Conservation (phyloP, 2,888 invertebrate genomes). For the Leptopilina myrica region DNA sequence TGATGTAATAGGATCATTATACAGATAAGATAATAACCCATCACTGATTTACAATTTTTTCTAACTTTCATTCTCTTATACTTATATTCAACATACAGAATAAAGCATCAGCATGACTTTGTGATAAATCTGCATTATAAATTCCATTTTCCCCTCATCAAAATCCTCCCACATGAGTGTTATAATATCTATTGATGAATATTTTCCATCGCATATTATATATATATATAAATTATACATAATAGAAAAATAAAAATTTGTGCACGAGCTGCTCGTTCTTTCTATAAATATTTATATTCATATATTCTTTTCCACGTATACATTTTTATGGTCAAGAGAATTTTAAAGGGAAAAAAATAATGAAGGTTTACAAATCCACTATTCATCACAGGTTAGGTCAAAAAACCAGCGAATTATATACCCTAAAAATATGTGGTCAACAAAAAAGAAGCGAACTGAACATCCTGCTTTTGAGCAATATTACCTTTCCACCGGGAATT, state of each 20-base stretch:
- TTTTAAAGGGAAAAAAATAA: neutral
- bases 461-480: conserved; percentile 21
- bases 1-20: conserved; percentile 9
- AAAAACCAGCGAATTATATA: neutral
- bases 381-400: too few species aligned
- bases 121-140: conserved; percentile 19
- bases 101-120: conserved; percentile 15
- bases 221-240: too few species aligned
- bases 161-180: conserved; percentile 1
- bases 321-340: neutral
- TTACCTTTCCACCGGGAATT: conserved; percentile 12
- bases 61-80: conserved; percentile 16
- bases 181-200: neutral
- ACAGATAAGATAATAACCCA: conserved; percentile 27
- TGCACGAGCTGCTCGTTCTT: neutral
- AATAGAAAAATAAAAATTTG: neutral
- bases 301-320: conserved; percentile 20
- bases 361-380: neutral
- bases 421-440: conserved; percentile 5
- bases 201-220: neutral
- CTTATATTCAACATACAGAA: too few species aligned
- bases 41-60: neutral
- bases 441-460: conserved; percentile 34
- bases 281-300: conserved; percentile 21
- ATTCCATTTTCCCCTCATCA: conserved; percentile 23